Evolutionary conservation across 2,113 vertebrate species (phyloP), one percentile per base, ranked within the genome.

Genomic region (Grus americana): DNA sequence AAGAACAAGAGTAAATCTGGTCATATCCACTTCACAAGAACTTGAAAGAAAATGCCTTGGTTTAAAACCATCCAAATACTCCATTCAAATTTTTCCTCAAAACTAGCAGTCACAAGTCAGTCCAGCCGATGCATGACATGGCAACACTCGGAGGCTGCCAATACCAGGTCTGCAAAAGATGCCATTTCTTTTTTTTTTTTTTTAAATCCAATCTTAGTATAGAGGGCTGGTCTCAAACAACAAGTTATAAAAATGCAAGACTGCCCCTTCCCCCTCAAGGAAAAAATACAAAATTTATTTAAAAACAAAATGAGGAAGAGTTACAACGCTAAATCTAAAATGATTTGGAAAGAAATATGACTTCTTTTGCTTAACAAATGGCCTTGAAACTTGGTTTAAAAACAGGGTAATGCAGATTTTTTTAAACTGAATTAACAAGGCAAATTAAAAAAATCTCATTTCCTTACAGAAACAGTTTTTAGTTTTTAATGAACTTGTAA

Each of bases 401-500:
- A 98, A 97, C 49, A 92, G 94, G 97, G 96, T 96, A 89, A 97
- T 97, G 95, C 57, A 98, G 97, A 98, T 98, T 98, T 97, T 93
- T 95, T 72, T 72, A 94, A 97, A 98, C 92, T 97, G 96, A 98
- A 97, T 98, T 96, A 98, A 97, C 98, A 98, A 98, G 97, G 98
- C 98, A 98, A 98, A 94, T 97, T 96, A 97, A 97, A 90, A 84
- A 97, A 97, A 95, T 86, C 92, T 98, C 93, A 98, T 98, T 97
- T 98, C 98, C 97, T 98, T 98, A 98, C 96, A 98, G 98, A 98
- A 98, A 98, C 95, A 96, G 91, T 97, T 98, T 98, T 98, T 98
- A 98, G 97, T 98, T 98, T 98, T 98, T 98, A 98, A 98, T 98
- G 98, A 98, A 98, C 98, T 98, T 98, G 98, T 98, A 98, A 98